Evolutionary conservation across 2,113 vertebrate genomes (phyloP).

Genomic region (Sceloporus undulatus): DNA sequence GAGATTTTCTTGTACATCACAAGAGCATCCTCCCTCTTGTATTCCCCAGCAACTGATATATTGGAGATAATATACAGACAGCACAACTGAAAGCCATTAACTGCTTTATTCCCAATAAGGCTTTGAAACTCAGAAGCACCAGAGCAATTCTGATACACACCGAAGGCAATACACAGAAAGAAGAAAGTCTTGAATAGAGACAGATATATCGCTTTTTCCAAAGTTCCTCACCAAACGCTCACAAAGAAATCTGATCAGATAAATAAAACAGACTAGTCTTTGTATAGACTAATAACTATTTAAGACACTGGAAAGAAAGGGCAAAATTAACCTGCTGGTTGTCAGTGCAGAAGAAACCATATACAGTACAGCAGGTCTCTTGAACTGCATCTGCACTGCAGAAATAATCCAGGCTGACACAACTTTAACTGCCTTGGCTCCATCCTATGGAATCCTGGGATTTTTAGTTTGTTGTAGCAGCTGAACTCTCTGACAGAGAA

Average conservation of each 20-base stretch:
- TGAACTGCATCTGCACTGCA: too few relatives aligned
- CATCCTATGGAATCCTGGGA: too few relatives aligned
- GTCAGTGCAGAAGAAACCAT: neutral
- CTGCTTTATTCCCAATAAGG: neutral
- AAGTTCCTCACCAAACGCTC: neutral
- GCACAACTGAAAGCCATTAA: too few relatives aligned
- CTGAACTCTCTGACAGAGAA: too few relatives aligned
- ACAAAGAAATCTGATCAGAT: neutral
- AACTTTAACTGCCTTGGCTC: too few relatives aligned
- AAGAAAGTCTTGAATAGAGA: slow-evolving; percentile 4
- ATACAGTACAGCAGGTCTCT: too few relatives aligned
- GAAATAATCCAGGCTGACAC: too few relatives aligned
- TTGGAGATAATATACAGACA: too few relatives aligned
- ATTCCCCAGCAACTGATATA: too few relatives aligned
- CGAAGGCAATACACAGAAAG: neutral
- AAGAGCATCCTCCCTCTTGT: too few relatives aligned
- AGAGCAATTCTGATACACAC: neutral
- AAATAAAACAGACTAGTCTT: neutral
- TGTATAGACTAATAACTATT: neutral
- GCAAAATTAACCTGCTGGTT: neutral
- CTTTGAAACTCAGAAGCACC: neutral
- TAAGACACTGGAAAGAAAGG: neutral
- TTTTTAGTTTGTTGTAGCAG: too few relatives aligned
- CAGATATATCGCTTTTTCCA: neutral
- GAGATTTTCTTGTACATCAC: too few relatives aligned